Percentiles rank a stretch among this genome's conserved stretches.
These are phyloP conservation scores for Sebastes kiyomatsui DNA, from an alignment of 2,797 vertebrate species.

Conservation along the genomic window DNA sequence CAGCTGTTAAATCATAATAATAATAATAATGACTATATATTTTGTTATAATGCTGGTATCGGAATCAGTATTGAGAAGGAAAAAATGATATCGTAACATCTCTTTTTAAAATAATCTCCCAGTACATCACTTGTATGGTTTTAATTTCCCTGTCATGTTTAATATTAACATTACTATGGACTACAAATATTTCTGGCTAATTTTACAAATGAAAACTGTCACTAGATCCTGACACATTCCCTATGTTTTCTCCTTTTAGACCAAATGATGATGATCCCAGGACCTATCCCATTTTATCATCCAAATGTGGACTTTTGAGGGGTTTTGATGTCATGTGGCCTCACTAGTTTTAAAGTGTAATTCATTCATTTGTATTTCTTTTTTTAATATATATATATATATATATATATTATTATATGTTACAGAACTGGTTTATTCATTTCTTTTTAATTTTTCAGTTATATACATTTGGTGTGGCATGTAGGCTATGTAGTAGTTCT, in stretches of 20 bases:
- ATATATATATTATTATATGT: not conserved
- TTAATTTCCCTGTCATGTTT: not conserved
- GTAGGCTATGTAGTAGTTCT: not conserved
- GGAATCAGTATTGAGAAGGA: too few relatives aligned
- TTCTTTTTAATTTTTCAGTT: not conserved
- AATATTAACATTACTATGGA: not conserved
- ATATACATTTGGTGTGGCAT: not conserved
- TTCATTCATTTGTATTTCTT: not conserved
- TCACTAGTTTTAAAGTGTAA: not conserved
- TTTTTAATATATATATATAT: not conserved
- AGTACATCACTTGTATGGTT: not conserved
- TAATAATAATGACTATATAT: too few relatives aligned
- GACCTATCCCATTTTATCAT: not conserved
- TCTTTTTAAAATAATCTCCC: not conserved
- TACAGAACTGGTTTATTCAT: not conserved
- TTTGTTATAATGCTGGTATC: too few relatives aligned
- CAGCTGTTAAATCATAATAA: too few relatives aligned
- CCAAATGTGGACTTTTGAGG: not conserved
- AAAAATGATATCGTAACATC: too few relatives aligned
- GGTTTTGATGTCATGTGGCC: not conserved
- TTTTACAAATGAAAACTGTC: rapidly evolving
- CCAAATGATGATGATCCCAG: slow-evolving; percentile 31
- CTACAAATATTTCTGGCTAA: not conserved
- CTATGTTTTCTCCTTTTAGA: slow-evolving; percentile 34
- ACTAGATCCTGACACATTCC: not conserved